phyloP scores from a whole-genome alignment of 2,113 vertebrate genomes.

The Elaphurus davidianus region DNA sequence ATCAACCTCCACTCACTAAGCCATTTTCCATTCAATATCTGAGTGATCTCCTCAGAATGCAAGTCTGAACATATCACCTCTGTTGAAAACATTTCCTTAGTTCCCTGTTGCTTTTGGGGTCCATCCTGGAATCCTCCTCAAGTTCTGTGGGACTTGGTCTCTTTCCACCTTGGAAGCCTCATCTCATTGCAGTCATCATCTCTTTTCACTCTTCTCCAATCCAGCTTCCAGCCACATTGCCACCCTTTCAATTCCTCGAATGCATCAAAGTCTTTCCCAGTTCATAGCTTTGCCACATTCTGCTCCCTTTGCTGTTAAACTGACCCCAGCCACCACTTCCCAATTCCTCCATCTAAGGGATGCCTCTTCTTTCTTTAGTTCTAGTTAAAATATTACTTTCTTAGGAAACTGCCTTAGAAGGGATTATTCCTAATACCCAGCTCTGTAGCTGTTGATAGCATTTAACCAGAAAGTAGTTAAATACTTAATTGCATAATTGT shows the following conservation, averaged over 20 bases:
- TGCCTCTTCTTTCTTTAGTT: neutral
- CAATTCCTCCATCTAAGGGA: neutral
- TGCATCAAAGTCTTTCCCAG: neutral
- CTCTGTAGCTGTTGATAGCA: neutral
- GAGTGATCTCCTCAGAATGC: neutral
- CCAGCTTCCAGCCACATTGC: neutral
- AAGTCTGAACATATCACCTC: neutral
- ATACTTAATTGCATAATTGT: neutral
- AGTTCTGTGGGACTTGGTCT: neutral
- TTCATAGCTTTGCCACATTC: neutral
- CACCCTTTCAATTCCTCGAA: neutral
- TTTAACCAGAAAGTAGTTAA: neutral
- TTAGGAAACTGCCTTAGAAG: neutral
- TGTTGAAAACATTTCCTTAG: neutral
- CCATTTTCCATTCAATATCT: neutral
- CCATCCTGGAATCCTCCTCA: neutral
- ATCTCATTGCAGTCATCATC: neutral
- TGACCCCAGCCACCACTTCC: neutral
- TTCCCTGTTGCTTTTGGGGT: neutral
- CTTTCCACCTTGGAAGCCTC: neutral
- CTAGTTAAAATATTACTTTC: neutral
- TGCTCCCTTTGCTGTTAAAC: neutral
- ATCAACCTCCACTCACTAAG: neutral
- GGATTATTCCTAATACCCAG: neutral
- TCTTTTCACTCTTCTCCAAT: neutral